These are phyloP conservation scores for Spinibarbus caldwelli DNA, from an alignment of 2,797 vertebrate species.

Conservation along the genomic window DNA sequence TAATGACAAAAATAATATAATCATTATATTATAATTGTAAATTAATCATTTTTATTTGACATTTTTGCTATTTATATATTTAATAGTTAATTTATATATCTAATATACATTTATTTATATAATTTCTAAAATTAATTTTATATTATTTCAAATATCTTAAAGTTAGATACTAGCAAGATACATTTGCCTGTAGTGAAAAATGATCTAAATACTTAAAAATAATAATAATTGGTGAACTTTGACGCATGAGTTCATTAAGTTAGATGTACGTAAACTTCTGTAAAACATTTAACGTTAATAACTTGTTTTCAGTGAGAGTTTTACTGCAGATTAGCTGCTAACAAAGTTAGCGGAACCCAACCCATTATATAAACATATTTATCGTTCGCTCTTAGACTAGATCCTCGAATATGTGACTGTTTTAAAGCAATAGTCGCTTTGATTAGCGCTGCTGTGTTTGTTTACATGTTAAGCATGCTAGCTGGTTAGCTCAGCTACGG, in stretches of 20 bases:
- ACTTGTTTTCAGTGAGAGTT: neutral
- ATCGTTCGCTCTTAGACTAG: neutral
- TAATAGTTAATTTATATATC: too few relatives aligned
- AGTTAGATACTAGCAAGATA: too few relatives aligned
- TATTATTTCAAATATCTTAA: too few relatives aligned
- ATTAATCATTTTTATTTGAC: too few relatives aligned
- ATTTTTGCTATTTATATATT: too few relatives aligned
- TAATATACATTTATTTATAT: too few relatives aligned
- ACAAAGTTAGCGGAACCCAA: neutral
- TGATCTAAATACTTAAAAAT: too few relatives aligned
- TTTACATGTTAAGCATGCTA: conserved; percentile 15
- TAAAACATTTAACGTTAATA: neutral
- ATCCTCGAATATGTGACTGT: neutral
- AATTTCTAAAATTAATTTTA: too few relatives aligned
- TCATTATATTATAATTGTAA: too few relatives aligned
- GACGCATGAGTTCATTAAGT: neutral
- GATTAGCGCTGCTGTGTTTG: conserved; percentile 4
- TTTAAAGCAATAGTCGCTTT: neutral
- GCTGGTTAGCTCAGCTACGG: neutral
- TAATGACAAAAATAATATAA: too few relatives aligned
- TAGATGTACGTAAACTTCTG: neutral
- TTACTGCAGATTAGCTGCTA: neutral
- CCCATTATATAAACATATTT: neutral
- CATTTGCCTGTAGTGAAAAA: too few relatives aligned
- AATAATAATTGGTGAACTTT: neutral